These are phyloP conservation scores for Drosophila setosimentum DNA, from an alignment of 2,888 invertebrate species.

Conservation along the genomic window DNA sequence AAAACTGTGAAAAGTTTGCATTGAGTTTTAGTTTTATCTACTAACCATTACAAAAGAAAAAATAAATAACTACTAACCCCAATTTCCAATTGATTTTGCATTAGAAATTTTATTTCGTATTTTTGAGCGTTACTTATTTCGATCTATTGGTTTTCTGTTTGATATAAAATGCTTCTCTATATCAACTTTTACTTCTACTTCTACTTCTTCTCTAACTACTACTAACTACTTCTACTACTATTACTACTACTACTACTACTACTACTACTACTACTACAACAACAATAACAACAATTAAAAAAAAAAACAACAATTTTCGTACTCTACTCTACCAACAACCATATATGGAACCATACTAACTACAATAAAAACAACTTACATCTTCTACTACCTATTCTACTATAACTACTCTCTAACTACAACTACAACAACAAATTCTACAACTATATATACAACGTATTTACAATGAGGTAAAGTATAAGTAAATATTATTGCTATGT, in stretches of 20 bases:
- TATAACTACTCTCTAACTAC: slow-evolving; percentile 77
- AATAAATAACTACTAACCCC: slow-evolving; percentile 8
- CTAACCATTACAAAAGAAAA: slow-evolving; percentile 5
- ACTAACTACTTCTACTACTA: slow-evolving; percentile 69
- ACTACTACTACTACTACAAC: slow-evolving; percentile 61
- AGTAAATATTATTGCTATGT: slow-evolving; percentile 65
- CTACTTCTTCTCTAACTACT: slow-evolving; percentile 67
- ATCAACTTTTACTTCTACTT: slow-evolving; percentile 69
- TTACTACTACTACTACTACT: slow-evolving; percentile 47
- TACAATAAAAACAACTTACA: slow-evolving; percentile 80
- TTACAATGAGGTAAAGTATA: slow-evolving; percentile 84
- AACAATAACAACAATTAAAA: slow-evolving; percentile 48
- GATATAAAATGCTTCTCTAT: slow-evolving; percentile 70
- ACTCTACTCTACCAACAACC: slow-evolving; percentile 55
- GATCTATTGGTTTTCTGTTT: slow-evolving; percentile 67
- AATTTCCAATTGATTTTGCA: slow-evolving; percentile 32
- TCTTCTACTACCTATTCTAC: slow-evolving; percentile 81
- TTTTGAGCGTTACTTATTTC: slow-evolving; percentile 51
- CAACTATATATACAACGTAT: slow-evolving; percentile 79
- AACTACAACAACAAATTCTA: slow-evolving; percentile 70
- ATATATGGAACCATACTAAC: slow-evolving; percentile 81
- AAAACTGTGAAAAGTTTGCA: slow-evolving; percentile 16
- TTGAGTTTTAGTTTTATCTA: slow-evolving; percentile 7
- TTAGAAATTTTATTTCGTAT: slow-evolving; percentile 27
- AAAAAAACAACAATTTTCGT: slow-evolving; percentile 60